phyloP scores from a whole-genome alignment of 2,113 vertebrate species.

The Leptodactylus fuscus region DNA sequence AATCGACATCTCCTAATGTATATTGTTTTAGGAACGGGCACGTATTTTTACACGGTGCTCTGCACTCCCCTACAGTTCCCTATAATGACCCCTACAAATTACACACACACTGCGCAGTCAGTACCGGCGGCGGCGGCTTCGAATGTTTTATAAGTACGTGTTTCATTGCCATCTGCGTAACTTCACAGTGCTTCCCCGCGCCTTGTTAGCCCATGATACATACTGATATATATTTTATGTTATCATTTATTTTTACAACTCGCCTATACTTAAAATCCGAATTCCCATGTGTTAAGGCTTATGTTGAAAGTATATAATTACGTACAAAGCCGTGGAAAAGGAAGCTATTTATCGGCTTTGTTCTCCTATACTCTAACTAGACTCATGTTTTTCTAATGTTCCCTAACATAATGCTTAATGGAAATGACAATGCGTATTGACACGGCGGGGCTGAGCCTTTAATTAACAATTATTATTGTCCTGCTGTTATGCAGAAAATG shows the following conservation, averaged over 20 bases:
- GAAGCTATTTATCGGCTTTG: conserved; percentile 50
- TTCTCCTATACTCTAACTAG: conserved; percentile 9
- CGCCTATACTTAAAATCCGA: conserved; percentile 25
- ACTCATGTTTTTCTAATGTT: conserved; percentile 25
- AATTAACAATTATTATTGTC: conserved; percentile 58
- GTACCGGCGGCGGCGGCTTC: neutral
- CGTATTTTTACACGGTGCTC: conserved; percentile 32
- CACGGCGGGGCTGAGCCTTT: conserved; percentile 41
- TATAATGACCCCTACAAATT: conserved; percentile 40
- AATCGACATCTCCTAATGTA: conserved; percentile 45
- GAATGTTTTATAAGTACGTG: conserved; percentile 40
- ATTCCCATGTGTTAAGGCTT: conserved; percentile 52
- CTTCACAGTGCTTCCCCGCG: conserved; percentile 23
- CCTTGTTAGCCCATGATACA: conserved; percentile 22
- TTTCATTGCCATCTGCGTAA: conserved; percentile 20
- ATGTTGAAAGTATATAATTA: conserved; percentile 53
- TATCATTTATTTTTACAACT: conserved; percentile 49
- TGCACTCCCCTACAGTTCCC: conserved; percentile 20
- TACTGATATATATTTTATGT: conserved; percentile 43
- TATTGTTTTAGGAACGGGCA: conserved; percentile 54
- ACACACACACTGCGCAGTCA: neutral
- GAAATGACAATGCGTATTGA: conserved; percentile 44
- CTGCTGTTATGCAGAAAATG: conserved; percentile 47
- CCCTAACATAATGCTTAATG: conserved; percentile 44
- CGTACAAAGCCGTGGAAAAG: conserved; percentile 36